Conservation (phyloP, 2,888 invertebrate genomes). For the Trichogramma dendrolimi region DNA sequence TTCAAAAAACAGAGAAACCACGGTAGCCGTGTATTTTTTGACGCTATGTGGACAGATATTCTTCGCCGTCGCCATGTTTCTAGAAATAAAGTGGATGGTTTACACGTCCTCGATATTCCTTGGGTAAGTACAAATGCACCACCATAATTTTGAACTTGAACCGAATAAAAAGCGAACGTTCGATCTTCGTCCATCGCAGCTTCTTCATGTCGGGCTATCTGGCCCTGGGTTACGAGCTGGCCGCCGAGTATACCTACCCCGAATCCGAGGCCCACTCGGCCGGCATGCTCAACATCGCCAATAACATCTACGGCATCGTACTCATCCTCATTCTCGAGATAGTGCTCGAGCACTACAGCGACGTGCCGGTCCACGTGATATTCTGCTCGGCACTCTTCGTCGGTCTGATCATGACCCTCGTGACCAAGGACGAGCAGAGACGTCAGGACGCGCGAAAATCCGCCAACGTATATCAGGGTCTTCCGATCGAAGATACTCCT, state of each 20-base stretch:
- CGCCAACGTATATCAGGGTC: constrained; percentile 4
- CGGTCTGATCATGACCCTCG: constrained; percentile 41
- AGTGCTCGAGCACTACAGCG: constrained; percentile 43
- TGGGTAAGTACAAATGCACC: constrained; percentile 35
- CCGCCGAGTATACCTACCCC: constrained; percentile 70
- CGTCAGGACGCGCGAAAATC: constrained; percentile 40
- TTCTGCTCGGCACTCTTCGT: constrained; percentile 38
- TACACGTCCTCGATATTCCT: constrained; percentile 39
- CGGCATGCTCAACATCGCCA: constrained; percentile 63
- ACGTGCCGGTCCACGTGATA: constrained; percentile 46
- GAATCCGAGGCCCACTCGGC: constrained; percentile 68
- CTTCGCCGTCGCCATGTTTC: constrained; percentile 38
- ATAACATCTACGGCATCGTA: constrained; percentile 45
- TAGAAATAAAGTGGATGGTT: constrained; percentile 42
- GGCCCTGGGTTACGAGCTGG: constrained; percentile 71
- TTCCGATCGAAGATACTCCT: not conserved
- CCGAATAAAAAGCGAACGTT: not conserved
- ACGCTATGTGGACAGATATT: constrained; percentile 42
- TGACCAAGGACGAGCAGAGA: constrained; percentile 44
- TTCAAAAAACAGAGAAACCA: constrained; percentile 55
- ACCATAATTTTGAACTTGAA: not conserved
- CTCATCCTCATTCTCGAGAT: constrained; percentile 43
- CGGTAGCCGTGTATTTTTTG: constrained; percentile 46
- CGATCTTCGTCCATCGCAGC: constrained; percentile 49
- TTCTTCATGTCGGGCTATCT: constrained; percentile 73